Base-by-base conservation (phyloP, 2,113 vertebrate species). In the Geothlypis trichas region DNA sequence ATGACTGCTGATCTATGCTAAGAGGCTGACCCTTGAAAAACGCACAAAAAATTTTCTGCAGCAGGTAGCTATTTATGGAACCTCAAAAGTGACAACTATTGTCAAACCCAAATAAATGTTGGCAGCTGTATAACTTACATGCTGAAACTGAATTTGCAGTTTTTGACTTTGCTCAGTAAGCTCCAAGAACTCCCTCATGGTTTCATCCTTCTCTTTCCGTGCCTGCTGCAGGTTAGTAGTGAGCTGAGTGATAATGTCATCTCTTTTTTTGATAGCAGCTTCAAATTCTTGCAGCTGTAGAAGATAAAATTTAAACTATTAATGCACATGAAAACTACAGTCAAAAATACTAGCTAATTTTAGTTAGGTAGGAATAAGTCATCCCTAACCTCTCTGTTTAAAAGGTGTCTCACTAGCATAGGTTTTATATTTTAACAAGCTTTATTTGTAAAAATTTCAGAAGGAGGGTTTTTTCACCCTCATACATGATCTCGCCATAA, bases 231-330 rank as follows among this genome's bases (percentile, higher is more conserved):
- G 98, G 92, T 99, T 99, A n/a, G 98, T 93, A 51, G 99, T 99
- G 30, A 99, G 99, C 89, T 99, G 99, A 54, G 99, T 99, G 95
- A 99, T 99, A 96, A 99, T 99, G 69, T 98, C 98, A 93, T 99
- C 99, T 96, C 99, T 98, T 91, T 99, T 99, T 84, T 99, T 99
- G 93, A 99, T 98, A 31, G 99, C 99, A 54, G 99, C 98, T 97
- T 99, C 99, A 97, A 99, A 99, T 96, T 99, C 99, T 94, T 99
- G 99, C 87, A 99, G 97, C 99, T 99, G 89, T 10, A 21, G 72
- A 95, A 92, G 49, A 92, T 28, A 52, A 85, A 73, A 90, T 79
- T 73, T 20, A 58, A 88, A 58, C 24, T 31, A 58, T 58, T 74
- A 94, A 51, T 14, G 66, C 10, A 68, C 14, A 46, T 63, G 44